Evolutionary conservation across 2,888 invertebrate genomes (phyloP).

Genomic region (Campoplex nolae): DNA sequence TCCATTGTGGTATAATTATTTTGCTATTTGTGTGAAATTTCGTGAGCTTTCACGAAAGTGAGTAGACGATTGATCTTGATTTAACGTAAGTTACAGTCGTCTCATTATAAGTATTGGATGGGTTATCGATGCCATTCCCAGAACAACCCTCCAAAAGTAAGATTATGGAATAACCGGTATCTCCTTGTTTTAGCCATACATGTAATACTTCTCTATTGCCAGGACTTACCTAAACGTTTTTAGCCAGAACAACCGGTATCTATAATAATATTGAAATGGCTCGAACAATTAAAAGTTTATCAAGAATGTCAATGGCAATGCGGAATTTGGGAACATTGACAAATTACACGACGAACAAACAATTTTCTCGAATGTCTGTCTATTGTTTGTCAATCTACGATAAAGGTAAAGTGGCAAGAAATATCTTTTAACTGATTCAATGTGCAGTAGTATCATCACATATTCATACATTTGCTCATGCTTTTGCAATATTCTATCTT

Average conservation of each 20-base stretch:
- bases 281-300: conserved; percentile 59
- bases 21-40: neutral
- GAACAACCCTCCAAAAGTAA: neutral
- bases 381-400: conserved; percentile 15
- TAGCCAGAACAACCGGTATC: conserved; percentile 22
- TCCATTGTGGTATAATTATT: neutral
- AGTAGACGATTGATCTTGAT: neutral
- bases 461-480: too few relatives aligned
- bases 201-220: too few relatives aligned
- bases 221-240: too few relatives aligned
- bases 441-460: neutral
- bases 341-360: conserved; percentile 52
- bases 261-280: conserved; percentile 57
- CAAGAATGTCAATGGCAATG: conserved; percentile 62
- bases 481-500: neutral
- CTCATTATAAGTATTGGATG: neutral
- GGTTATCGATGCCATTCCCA: neutral
- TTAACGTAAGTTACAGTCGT: conserved; percentile 8
- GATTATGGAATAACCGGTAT: conserved; percentile 40
- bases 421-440: neutral
- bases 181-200: neutral
- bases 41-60: neutral
- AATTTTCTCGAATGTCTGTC: conserved; percentile 53
- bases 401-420: conserved; percentile 43
- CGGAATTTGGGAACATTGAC: conserved; percentile 56